A percentile compares a stretch with the other conserved stretches of the same genome.
Conservation (phyloP, 2,113 vertebrate species). For the Microcebus ravelobensis region DNA sequence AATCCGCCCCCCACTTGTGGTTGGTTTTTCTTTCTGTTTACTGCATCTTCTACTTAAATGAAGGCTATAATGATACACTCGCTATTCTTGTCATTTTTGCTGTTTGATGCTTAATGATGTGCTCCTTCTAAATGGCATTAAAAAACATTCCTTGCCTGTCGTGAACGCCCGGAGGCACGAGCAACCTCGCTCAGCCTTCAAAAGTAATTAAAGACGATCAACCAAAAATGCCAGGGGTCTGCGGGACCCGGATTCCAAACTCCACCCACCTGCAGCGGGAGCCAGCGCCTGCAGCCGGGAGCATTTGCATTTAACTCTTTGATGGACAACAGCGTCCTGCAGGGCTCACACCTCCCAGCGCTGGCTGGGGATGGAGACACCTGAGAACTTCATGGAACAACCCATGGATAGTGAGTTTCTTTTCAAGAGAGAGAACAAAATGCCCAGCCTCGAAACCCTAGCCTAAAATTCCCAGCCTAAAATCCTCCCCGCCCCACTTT, state of each 20-base stretch:
- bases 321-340: fast-evolving
- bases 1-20: neutral
- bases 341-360: neutral
- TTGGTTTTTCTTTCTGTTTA: neutral
- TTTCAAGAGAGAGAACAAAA: neutral
- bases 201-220: constrained; percentile 91
- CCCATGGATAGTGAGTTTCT: neutral
- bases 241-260: constrained; percentile 84
- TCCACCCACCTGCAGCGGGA: constrained; percentile 82
- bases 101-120: constrained; percentile 80
- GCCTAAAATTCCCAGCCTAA: too few relatives aligned
- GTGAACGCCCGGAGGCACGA: constrained; percentile 79
- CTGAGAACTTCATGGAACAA: neutral
- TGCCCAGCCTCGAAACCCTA: too few relatives aligned
- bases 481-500: too few relatives aligned
- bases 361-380: neutral
- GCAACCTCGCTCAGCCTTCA: constrained; percentile 82
- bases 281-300: constrained; percentile 43
- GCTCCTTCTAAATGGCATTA: constrained; percentile 83
- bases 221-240: constrained; percentile 85
- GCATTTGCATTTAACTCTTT: constrained; percentile 83
- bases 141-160: constrained; percentile 85
- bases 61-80: constrained; percentile 74
- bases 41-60: neutral
- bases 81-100: constrained; percentile 81